Evolutionary conservation across 1,140 invertebrate species (phyloP).

Genomic region (Drosophila albomicans): DNA sequence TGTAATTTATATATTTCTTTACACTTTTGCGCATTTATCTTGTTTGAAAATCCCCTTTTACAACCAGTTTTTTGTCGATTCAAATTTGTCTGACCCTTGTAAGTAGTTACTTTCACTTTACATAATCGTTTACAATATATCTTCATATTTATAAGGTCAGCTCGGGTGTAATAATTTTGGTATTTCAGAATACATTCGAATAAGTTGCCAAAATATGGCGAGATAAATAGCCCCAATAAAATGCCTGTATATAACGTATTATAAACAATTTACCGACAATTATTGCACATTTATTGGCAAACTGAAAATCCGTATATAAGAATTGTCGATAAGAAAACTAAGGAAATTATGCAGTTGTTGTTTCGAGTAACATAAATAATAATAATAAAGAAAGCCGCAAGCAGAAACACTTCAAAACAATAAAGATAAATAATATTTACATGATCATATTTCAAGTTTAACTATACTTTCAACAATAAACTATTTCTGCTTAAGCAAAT

Average conservation of each 20-base stretch:
- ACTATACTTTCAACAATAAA: too few relatives aligned
- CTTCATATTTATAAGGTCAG: not conserved
- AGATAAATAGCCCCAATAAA: slow-evolving; percentile 6
- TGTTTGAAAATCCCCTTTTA: not conserved
- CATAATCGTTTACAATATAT: not conserved
- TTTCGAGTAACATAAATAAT: slow-evolving; percentile 33
- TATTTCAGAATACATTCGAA: not conserved
- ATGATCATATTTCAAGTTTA: too few relatives aligned
- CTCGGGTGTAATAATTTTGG: not conserved
- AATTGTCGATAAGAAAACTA: slow-evolving; percentile 34
- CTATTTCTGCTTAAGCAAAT: too few relatives aligned
- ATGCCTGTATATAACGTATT: not conserved
- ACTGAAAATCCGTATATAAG: slow-evolving; percentile 8
- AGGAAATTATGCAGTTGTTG: slow-evolving; percentile 15
- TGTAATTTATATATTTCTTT: not conserved
- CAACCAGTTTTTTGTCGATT: not conserved
- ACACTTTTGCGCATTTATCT: not conserved
- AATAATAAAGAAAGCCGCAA: slow-evolving; percentile 47
- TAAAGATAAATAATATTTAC: not conserved
- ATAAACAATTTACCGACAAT: not conserved
- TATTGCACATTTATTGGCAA: slow-evolving; percentile 11
- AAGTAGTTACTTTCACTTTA: not conserved
- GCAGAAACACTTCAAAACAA: slow-evolving; percentile 8
- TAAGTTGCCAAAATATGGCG: not conserved
- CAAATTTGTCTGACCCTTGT: not conserved